Base-by-base conservation (phyloP, 2,888 invertebrate genomes). In the Seladonia tumulorum region DNA sequence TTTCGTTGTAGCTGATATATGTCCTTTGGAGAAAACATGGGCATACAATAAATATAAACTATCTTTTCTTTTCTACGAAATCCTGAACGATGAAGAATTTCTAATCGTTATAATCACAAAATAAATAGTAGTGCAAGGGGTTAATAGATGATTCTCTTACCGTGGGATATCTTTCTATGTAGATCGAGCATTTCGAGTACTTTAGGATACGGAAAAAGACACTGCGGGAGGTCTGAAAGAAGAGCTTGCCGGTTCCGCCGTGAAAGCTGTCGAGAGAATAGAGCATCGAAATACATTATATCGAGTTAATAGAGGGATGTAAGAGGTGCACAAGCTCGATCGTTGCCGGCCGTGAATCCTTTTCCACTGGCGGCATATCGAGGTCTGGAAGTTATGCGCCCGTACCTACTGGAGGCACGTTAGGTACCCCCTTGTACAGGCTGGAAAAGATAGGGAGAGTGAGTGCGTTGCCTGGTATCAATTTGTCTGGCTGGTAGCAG, bases 401-500 rank as follows among this genome's bases (percentile, higher is more conserved):
- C 87, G 90, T 90, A 88, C 88, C 88, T 87, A 90, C 82, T 76
- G 76, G 63, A 88, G 87, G 88, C 89, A 90, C 89, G 88, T 89
- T 84, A 87, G 88, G 82, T 87, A 84, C 74, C 80, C 82, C 70
- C 76, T 79, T 75, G 74, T 79, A 84, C 85, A 85, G 79, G 81
- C 88, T 25, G 90, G 88, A 81, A 90, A 89, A 90, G 91, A 92
- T 93, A 93, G 91, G 91, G 91, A 92, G 91, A 93, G 92, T 90
- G 92, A 93, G 93, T 93, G 92, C 93, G 92, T 93, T 93, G 93
- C 91, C 93, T 93, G 93, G 93, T 94, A 94, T 94, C 94, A 94
- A 94, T 94, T 94, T 94, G 94, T 94, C 93, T 92, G 91, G 89
- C 88, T 89, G 91, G 93, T 92, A 93, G 92, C 92, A 92, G 92